Evolutionary conservation across 2,888 invertebrate genomes (phyloP).

Genomic region (Malachius bipustulatus): DNA sequence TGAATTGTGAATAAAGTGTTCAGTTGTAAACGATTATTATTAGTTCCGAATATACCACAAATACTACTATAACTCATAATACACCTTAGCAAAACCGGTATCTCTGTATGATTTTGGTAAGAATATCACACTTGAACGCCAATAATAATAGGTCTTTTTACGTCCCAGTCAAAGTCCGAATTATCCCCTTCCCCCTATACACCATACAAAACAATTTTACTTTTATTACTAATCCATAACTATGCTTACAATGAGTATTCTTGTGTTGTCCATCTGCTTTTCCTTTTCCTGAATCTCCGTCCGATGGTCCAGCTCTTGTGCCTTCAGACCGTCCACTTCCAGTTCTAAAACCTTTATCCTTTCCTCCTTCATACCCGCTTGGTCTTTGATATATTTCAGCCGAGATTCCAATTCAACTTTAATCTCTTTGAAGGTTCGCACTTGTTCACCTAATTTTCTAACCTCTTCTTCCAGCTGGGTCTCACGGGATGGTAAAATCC

Average conservation of each 20-base stretch:
- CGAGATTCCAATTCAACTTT: constrained; percentile 24
- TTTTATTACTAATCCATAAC: no score
- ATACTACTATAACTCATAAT: no score
- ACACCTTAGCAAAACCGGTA: no score
- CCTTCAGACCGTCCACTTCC: constrained; percentile 11
- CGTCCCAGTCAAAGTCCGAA: no score
- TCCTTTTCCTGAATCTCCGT: constrained; percentile 19
- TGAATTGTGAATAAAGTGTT: no score
- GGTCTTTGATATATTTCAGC: constrained; percentile 27
- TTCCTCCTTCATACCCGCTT: constrained; percentile 20
- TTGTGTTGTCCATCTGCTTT: constrained; percentile 26
- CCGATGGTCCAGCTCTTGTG: not conserved
- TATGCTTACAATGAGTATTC: constrained; percentile 25
- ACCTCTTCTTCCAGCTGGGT: constrained; percentile 24
- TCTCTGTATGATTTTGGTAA: no score
- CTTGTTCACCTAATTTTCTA: constrained; percentile 19
- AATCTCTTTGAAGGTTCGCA: constrained; percentile 22
- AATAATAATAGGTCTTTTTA: no score
- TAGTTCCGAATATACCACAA: no score
- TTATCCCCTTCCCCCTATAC: no score
- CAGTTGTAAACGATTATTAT: no score
- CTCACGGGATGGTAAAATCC: constrained; percentile 25
- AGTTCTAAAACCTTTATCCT: constrained; percentile 25
- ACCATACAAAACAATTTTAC: no score
- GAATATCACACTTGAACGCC: no score